Evolutionary conservation across 2,888 invertebrate genomes (phyloP), one percentile per base, ranked within the genome.

Genomic region (Aricia artaxerxes): DNA sequence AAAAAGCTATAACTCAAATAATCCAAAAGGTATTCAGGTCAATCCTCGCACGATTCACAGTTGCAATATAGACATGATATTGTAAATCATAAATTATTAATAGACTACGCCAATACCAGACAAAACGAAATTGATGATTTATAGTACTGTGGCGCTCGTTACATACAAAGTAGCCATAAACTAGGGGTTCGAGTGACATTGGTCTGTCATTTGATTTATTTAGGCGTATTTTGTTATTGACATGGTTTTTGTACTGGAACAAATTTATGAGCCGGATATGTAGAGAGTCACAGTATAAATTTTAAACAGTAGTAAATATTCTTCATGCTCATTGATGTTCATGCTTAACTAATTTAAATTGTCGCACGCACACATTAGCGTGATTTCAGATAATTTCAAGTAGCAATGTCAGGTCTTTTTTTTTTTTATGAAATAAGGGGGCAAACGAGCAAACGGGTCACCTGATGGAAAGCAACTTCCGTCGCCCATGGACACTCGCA

Each of bases 51-150:
- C 76, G 76, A 76, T 57, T 31, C 53, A 76, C 76, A 35, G 16
- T 53, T 57, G 24, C 53, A 53, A 76, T 57, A 53, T 31, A 76
- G 49, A 53, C 49, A 53, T 76, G 57, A 76, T 53, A 76, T 76
- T 76, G 35, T 76, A 57, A 76, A 57, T 76, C 57, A 76, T 76
- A 76, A 76, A 76, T 76, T 76, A 76, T 76, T 76, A 57, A 76
- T 76, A 76, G 75, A 57, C 76, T 57, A 35, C 76, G 76, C 76
- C 76, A 76, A 76, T 76, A 76, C 11, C 76, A 76, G 76, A 76
- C 76, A 76, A 57, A 76, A 57, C 57, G 53, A 75, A 75, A 75
- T 49, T 57, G 35, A 76, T 76, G 76, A 76, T 76, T 76, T 76
- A 57, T 76, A 2, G 69, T 11, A 31, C 69, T 69, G 64, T 64